Evolutionary conservation across 2,113 vertebrate genomes (phyloP).

Genomic region (Conger conger): DNA sequence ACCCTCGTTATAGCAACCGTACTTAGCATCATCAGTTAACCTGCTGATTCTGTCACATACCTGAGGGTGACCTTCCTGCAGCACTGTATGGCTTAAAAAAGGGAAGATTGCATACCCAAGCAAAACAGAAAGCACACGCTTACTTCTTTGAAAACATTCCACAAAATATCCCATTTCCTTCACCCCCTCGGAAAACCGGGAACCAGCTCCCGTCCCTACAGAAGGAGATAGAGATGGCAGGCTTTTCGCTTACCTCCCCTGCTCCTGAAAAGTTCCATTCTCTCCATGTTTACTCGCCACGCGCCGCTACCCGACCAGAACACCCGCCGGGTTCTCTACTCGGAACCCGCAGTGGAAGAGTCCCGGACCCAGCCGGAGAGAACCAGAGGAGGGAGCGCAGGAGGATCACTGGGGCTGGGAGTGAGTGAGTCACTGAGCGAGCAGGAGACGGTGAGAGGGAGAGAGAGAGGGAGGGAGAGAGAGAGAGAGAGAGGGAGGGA

Average conservation of each 20-base stretch:
- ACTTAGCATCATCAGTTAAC: neutral
- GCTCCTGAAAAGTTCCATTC: conserved; percentile 14
- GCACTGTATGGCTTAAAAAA: neutral
- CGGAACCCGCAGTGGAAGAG: neutral
- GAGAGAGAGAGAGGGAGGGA: neutral
- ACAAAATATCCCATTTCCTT: neutral
- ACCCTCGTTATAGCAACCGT: neutral
- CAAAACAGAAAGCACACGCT: neutral
- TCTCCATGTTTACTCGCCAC: conserved; percentile 11
- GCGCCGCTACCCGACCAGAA: neutral
- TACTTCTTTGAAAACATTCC: neutral
- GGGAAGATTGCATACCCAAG: neutral
- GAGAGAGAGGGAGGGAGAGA: conserved; percentile 11
- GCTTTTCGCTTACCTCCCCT: conserved; percentile 18
- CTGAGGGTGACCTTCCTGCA: neutral
- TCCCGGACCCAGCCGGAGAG: neutral
- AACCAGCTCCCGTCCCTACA: neutral
- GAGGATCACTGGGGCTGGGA: neutral
- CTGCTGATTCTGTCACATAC: neutral
- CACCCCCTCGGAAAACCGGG: neutral
- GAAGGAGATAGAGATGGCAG: neutral
- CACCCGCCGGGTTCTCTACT: neutral
- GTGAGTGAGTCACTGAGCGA: neutral
- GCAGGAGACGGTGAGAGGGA: neutral
- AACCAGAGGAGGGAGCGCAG: neutral